These are phyloP conservation scores for Melanogrammus aeglefinus DNA, from an alignment of 2,797 vertebrate genomes.

Conservation along the genomic window DNA sequence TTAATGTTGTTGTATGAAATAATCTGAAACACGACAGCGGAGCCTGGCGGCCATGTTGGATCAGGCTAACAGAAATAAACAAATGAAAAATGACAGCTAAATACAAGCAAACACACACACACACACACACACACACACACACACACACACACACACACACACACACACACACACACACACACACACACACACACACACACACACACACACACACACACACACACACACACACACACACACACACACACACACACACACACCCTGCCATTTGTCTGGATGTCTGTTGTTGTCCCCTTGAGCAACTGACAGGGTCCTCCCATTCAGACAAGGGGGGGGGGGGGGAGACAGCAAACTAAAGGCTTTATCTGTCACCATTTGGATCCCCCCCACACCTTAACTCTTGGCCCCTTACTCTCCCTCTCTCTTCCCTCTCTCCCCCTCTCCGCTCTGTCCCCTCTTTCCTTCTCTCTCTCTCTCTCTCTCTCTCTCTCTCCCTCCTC, in stretches of 20 bases:
- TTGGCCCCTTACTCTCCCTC: neutral
- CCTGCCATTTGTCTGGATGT: slow-evolving; percentile 38
- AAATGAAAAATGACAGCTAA: slow-evolving; percentile 10
- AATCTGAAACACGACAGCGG: neutral
- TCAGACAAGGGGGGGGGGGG: slow-evolving; percentile 33
- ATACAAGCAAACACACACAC: neutral
- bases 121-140: too few species aligned
- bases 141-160: too few species aligned
- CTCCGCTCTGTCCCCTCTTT: too few species aligned
- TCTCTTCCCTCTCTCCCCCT: too few species aligned
- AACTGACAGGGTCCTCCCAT: slow-evolving; percentile 45
- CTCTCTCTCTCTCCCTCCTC: too few species aligned
- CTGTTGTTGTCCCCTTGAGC: slow-evolving; percentile 53
- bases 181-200: too few species aligned
- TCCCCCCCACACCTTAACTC: slow-evolving; percentile 10
- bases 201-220: too few species aligned
- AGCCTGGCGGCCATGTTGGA: slow-evolving; percentile 22
- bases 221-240: too few species aligned
- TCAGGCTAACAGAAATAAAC: slow-evolving; percentile 18
- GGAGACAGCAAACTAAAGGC: slow-evolving; percentile 67
- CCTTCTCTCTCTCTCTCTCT: neutral
- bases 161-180: too few species aligned
- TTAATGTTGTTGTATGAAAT: neutral
- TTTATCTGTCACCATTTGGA: slow-evolving; percentile 42
- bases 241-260: too few species aligned